Base-by-base conservation (phyloP, 2,888 invertebrate species). In the Trissolcus japonicus region DNA sequence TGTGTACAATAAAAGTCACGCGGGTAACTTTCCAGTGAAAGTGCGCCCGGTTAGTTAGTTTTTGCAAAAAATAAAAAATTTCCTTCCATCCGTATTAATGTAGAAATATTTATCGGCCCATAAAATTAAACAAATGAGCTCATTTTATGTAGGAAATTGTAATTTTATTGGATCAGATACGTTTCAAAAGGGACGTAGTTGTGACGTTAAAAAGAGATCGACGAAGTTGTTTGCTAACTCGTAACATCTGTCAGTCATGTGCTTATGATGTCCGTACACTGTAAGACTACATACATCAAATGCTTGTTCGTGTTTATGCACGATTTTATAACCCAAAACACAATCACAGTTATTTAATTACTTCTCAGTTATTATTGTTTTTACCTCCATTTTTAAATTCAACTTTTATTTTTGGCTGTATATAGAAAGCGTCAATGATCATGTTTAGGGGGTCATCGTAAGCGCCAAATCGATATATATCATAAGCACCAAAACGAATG, bases 11-110 rank as follows among this genome's bases (percentile, higher is more conserved):
- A 68, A 73, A 76, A 77, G 63, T 72, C 72, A 63, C 61, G 35
- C 48, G 61, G 53, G 56, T n/a, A 76, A 67, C 77, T 72, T 77
- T 77, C 77, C 67, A 72, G 77, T 77, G 72, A 77, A 72, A 77
- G 77, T 73, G 14, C 14, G 51, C 17, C 17, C 17, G 16, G 11
- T 51, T 19, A 51, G 17, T 51, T 16, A 16, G 19, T 51, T 13
- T 55, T 55, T 48, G 46, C 29, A 9, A 55, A 68, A 68, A 60
- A 19, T 2, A 19, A 19, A 50, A 6, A 19, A 40, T n/a, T 55
- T 1, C 35, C 35, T 7, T n/a, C 25, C 14, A 4, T 21, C 53
- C 25, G 13, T 25, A n/a, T 46, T 46, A 16, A 46, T 46, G 7
- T 46, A 46, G n/a, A 46, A 16, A 51, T 51, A 46, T 16, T 46